Conservation (phyloP, 2,797 vertebrate species). For the Bradypus variegatus region DNA sequence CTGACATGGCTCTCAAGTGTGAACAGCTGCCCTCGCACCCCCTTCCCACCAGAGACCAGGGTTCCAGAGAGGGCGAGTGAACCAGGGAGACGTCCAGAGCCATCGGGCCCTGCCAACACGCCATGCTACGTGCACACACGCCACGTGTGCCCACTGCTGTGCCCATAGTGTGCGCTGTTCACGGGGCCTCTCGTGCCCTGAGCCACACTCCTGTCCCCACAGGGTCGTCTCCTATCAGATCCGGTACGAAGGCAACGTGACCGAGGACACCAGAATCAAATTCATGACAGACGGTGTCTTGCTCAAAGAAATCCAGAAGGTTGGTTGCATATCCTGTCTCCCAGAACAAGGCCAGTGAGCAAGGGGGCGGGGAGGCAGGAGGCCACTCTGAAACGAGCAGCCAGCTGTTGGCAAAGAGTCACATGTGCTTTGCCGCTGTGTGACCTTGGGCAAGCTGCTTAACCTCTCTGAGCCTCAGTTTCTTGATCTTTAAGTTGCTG, state of each 20-base stretch:
- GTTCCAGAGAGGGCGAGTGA: no score
- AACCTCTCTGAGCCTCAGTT: neutral
- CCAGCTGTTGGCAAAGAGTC: rapidly evolving
- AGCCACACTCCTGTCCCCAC: neutral
- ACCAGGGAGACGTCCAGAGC: neutral
- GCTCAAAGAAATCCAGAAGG: slow-evolving; percentile 96
- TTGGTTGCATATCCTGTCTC: slow-evolving; percentile 32
- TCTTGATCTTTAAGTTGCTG: neutral
- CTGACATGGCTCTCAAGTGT: neutral
- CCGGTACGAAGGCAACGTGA: slow-evolving; percentile 93
- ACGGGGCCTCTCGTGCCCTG: neutral
- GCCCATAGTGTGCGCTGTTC: neutral
- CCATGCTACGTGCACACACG: neutral
- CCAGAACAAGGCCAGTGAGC: rapidly evolving
- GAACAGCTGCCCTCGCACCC: neutral
- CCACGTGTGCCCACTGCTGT: no score
- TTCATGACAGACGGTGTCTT: slow-evolving; percentile 98
- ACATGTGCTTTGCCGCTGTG: rapidly evolving
- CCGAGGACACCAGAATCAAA: slow-evolving; percentile 90
- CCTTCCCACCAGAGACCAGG: neutral
- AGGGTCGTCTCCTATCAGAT: slow-evolving; percentile 98
- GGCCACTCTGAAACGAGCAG: rapidly evolving
- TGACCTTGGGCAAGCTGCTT: neutral
- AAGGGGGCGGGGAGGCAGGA: rapidly evolving
- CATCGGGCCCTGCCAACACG: neutral